Evolutionary conservation across 2,888 invertebrate species (phyloP), one percentile per base, ranked within the genome.

Genomic region (Drosophila kokeensis): DNA sequence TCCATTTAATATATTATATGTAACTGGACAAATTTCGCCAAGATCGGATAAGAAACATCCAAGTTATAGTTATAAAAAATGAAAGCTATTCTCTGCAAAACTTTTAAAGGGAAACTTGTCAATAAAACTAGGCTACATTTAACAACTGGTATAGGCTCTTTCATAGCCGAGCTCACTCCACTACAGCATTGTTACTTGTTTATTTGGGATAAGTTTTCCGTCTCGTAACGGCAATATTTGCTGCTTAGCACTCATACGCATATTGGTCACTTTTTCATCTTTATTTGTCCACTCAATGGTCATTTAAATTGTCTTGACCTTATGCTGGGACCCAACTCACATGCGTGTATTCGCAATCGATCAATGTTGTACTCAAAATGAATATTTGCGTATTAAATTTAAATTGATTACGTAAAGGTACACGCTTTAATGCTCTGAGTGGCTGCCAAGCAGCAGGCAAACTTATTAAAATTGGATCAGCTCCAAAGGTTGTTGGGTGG

Each of bases 381-480:
- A 49, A 59, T 53, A 49, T 67, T 48, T 49, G 55, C 29, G 24
- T 57, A 61, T 68, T 40, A 55, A 38, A 34, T 36, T 72, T 27
- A 10, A 63, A 65, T 54, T 36, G 24, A 60, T 50, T 49, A 61
- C 24, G 36, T 40, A 29, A 21, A 70, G 53, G 52, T 53, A 45
- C 58, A 48, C 48, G 48, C 50, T 36, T 53, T 58, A 72, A 63
- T 48, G 62, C 21, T 40, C 32, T 38, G 57, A 52, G 70, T 30
- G 71, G 57, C 45, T 53, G 58, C 58, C 50, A 52, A n/a, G 58
- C 64, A 63, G 70, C 36, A 50, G 13, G 38, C 52, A 55, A 76
- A 64, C 60, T 78, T 76, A 69, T 78, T 76, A 68, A 76, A 78
- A 58, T 78, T 69, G 38, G 60, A 57, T 48, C 57, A 73, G 57